These are phyloP conservation scores for Odocoileus virginianus DNA, from an alignment of 2,113 vertebrate genomes.

Conservation along the genomic window DNA sequence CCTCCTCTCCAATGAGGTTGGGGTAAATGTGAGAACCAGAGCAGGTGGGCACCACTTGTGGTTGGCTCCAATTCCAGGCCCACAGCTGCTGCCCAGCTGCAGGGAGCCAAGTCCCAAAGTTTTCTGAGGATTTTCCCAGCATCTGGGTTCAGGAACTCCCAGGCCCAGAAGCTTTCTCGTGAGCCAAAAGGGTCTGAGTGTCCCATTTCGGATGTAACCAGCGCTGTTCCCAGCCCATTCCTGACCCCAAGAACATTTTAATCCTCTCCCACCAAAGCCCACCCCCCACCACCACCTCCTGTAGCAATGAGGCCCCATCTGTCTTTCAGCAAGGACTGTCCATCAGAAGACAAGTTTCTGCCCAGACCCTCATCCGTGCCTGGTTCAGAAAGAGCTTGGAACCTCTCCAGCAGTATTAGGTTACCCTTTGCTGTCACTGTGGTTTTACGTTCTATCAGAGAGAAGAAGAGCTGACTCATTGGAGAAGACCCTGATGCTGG, in stretches of 20 bases:
- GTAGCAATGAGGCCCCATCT: neutral
- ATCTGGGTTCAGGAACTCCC: slow-evolving; percentile 47
- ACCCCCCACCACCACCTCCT: neutral
- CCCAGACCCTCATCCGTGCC: neutral
- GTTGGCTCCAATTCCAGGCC: neutral
- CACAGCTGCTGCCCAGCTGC: slow-evolving; percentile 57
- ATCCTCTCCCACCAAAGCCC: neutral
- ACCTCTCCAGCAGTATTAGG: rapidly evolving
- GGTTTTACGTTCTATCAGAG: neutral
- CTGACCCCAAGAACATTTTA: neutral
- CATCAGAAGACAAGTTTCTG: neutral
- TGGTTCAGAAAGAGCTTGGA: neutral
- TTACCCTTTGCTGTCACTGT: neutral
- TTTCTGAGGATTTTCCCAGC: slow-evolving; percentile 58
- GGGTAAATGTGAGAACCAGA: neutral
- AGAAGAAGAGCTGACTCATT: neutral
- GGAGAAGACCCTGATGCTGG: neutral
- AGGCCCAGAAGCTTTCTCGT: neutral
- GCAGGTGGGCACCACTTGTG: slow-evolving; percentile 58
- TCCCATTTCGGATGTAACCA: neutral
- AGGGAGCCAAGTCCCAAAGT: neutral
- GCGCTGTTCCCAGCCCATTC: neutral
- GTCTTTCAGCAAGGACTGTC: neutral
- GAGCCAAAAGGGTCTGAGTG: neutral
- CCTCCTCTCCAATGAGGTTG: rapidly evolving